Evolutionary conservation across 2,888 invertebrate genomes (phyloP).

Genomic region (Halictus quadricinctus): DNA sequence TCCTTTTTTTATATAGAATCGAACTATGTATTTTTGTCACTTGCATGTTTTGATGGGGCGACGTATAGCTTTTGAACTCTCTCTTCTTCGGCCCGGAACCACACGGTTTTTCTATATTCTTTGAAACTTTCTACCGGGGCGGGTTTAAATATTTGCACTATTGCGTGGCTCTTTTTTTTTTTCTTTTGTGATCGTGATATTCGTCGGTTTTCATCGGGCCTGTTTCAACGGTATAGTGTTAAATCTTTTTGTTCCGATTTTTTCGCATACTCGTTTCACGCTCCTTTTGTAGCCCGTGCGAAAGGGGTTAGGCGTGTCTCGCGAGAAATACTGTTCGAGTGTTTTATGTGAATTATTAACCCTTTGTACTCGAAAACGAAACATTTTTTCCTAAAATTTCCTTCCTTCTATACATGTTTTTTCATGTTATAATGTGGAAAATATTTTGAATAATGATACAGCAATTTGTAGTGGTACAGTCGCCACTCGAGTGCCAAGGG

Average conservation of each 20-base stretch:
- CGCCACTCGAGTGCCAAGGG: too few relatives aligned
- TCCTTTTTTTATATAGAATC: neutral
- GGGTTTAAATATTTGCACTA: neutral
- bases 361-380: too few relatives aligned
- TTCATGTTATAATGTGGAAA: too few relatives aligned
- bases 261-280: too few relatives aligned
- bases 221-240: neutral
- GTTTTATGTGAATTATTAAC: too few relatives aligned
- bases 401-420: too few relatives aligned
- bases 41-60: neutral
- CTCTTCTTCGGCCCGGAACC: neutral
- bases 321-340: too few relatives aligned
- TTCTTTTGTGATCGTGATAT: neutral
- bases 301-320: too few relatives aligned
- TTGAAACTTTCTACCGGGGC: neutral
- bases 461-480: too few relatives aligned
- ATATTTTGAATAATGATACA: too few relatives aligned
- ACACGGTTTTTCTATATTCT: neutral
- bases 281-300: too few relatives aligned
- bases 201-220: neutral
- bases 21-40: neutral
- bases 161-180: neutral
- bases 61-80: slow-evolving; percentile 5
- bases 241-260: neutral
- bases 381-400: too few relatives aligned